Base-by-base conservation (phyloP, 2,797 vertebrate genomes). In the Neosalanx taihuensis region DNA sequence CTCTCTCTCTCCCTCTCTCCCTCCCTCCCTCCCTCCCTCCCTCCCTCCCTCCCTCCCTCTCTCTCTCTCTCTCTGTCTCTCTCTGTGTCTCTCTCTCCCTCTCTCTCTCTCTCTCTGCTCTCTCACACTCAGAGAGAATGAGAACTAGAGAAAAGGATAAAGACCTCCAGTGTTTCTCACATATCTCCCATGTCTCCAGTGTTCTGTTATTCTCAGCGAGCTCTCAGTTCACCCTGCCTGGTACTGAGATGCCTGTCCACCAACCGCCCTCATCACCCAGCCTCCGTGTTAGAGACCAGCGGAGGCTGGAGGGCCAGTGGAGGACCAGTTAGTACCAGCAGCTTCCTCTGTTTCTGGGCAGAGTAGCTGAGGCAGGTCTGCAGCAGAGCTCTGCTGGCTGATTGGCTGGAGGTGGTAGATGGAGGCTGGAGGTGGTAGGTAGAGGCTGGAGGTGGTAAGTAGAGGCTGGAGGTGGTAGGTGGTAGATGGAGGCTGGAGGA, bases 201-300 rank as follows among this genome's bases (percentile, higher is more conserved):
- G 51, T 56, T 71, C 86, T 80, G 86, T 91, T 91, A 89, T 91
- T 89, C 86, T 83, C 83, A 76, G 69, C 68, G 73, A 82, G 81
- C 81, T 75, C 31, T 56, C 15, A 46, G 35, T 6, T 37, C 64
- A 56, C 57, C 30, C 60, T 33, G 23, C 59, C 83, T 66, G 26
- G 77, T 72, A 63, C 75, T 37, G 73, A 75, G 17, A n/a, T 61
- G 79, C 64, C 9, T 31, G 72, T 6, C 71, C 23, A 1, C 59
- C 35, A 49, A 15, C 35, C n/a, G 15, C n/a, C 7, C 33, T 59
- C 7, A 10, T n/a, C 20, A 26, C 1, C 7, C 12, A 4, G 20
- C 57, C 57, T 70, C 7, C 12, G 41, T 46, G 41, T 46, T 10
- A 46, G 56, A 9, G 31, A 30, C 78, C 35, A 12, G 18, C n/a